Base-by-base conservation (phyloP, 1,140 invertebrate species). In the Callitettix versicolor region DNA sequence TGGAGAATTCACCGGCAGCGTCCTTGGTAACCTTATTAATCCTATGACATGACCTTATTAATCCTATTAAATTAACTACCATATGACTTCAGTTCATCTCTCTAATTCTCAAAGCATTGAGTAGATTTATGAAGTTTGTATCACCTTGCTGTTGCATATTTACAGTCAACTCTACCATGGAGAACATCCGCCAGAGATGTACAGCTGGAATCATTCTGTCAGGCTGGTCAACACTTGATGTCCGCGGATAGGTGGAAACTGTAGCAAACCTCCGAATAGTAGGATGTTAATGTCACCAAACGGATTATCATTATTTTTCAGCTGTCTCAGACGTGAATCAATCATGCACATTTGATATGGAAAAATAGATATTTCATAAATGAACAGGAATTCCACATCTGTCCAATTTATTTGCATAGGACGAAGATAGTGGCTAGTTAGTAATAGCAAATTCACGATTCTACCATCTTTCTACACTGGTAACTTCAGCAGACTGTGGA, bases 121-220 rank as follows among this genome's bases (percentile, higher is more conserved):
- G 38, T n/a, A 65, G 43, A 58, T 65, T 53, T 21, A 59, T 60
- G 53, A 62, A 65, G 38, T 59, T 62, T 48, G 55, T 56, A 40
- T 62, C 59, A 47, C 58, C 58, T 60, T 66, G 63, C 55, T 63
- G 65, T 7, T 60, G 55, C 68, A 68, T 71, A 49, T 70, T 71
- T 48, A 68, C 56, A 56, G 43, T 60, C 4, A 70, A 46, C 62
- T 70, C 64, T 56, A 65, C 58, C n/a, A 70, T 57, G 1, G 42
- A 52, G 42, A 70, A 67, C 14, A 40, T 3, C 3, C 14, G 17
- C 38, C 38, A 40, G 12, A 40, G 17, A 17, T 40, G 14, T 14
- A 12, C 14, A 4, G 38, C 38, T 40, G 38, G 38, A n/a, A 12
- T 12, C 17, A 40, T n/a, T 5, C 14, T 14, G 3, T 40, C 4